A percentile compares a stretch with the other conserved stretches of the same genome.
Evolutionary conservation across 2,888 invertebrate genomes (phyloP).

Genomic region (Torymus auratus): DNA sequence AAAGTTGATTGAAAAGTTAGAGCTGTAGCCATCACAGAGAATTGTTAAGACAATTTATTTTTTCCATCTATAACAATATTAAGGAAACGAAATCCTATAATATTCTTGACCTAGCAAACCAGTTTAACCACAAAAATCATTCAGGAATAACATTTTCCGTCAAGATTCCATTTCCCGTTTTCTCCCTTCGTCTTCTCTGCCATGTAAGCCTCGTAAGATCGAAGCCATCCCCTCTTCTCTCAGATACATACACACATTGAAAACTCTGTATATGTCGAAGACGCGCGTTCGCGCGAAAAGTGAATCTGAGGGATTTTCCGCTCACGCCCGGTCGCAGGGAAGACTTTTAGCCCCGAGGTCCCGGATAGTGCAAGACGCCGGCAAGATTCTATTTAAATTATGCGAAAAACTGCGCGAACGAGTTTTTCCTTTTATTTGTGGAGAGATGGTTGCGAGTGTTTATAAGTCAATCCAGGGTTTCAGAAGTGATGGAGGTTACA

Average conservation of each 20-base stretch:
- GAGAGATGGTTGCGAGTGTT: too few relatives aligned
- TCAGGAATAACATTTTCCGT: not conserved
- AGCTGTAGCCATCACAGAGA: too few relatives aligned
- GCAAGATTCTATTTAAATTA: conserved; percentile 52
- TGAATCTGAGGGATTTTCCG: conserved; percentile 55
- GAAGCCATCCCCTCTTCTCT: not conserved
- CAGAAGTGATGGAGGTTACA: too few relatives aligned
- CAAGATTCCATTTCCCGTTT: not conserved
- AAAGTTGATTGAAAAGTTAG: too few relatives aligned
- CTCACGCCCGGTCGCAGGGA: conserved; percentile 29
- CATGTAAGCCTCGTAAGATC: conserved; percentile 30
- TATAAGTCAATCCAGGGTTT: too few relatives aligned
- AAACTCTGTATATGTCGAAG: conserved; percentile 12
- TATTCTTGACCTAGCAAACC: not conserved
- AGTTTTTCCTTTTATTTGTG: conserved; percentile 21
- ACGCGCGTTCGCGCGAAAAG: conserved; percentile 35
- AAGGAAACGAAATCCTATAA: too few relatives aligned
- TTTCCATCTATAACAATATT: too few relatives aligned
- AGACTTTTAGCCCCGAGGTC: conserved; percentile 40
- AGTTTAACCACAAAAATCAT: not conserved
- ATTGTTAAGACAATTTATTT: too few relatives aligned
- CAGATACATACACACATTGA: not conserved
- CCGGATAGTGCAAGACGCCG: conserved; percentile 4
- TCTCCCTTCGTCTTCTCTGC: not conserved
- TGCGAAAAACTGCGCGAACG: conserved; percentile 43